Conservation (phyloP, 2,113 vertebrate species). For the Pithys albifrons region DNA sequence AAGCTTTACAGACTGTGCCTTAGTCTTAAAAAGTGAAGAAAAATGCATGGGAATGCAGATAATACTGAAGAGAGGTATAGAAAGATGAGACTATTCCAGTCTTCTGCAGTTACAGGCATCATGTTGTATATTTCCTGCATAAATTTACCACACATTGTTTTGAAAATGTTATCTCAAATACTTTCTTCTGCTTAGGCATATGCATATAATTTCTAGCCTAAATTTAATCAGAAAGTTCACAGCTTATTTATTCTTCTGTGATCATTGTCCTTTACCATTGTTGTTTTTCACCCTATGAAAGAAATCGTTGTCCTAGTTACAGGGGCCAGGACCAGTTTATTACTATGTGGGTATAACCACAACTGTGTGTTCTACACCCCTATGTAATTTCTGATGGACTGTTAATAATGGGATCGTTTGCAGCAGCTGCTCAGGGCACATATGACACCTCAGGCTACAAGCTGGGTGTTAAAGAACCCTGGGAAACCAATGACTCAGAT, state of each 20-base stretch:
- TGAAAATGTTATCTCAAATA: background rate
- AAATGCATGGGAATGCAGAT: background rate
- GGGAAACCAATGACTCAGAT: no score
- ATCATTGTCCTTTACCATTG: background rate
- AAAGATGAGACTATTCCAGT: background rate
- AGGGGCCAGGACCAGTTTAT: no score
- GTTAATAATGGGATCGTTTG: no score
- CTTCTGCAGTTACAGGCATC: background rate
- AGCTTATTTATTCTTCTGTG: background rate
- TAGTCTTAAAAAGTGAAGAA: background rate
- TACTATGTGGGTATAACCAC: no score
- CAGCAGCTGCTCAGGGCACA: no score
- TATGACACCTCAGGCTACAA: no score
- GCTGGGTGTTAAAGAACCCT: no score
- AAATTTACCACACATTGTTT: background rate
- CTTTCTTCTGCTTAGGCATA: background rate
- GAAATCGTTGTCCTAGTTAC: background rate
- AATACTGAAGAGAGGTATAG: background rate
- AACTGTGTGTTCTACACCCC: no score
- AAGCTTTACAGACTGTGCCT: background rate
- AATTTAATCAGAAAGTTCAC: background rate
- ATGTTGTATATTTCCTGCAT: background rate
- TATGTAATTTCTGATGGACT: no score
- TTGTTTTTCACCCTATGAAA: background rate
- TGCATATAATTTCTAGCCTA: background rate